Base-by-base conservation (phyloP, 2,797 vertebrate species). In the Ptychobarbus kaznakovi region DNA sequence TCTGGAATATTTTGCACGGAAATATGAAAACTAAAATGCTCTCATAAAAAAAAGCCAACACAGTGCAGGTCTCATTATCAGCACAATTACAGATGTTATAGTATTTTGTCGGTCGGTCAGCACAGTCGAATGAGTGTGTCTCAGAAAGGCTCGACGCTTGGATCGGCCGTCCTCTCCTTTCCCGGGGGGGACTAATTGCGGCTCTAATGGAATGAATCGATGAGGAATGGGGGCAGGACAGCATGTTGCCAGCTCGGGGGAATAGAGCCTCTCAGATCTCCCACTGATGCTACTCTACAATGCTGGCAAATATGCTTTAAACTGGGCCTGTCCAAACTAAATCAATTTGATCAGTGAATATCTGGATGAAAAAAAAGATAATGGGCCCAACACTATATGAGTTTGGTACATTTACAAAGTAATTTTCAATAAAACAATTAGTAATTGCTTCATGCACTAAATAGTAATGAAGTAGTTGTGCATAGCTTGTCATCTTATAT, bases 141-240 rank as follows among this genome's bases (percentile, higher is more conserved):
- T 72, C 49, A 22, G 51, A 69, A 76, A 42, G 82, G 22, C 49
- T 42, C 40, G 63, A 25, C 49, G n/a, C 79, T 42, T 56, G 46
- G 61, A 76, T 83, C 68, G 53, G 61, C 46, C 66, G 51, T 35
- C 28, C 77, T 86, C 74, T 72, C 32, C 65, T 80, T 80, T 88
- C 81, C 87, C 77, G 72, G 81, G 66, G 88, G 88, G 82, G 75
- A 80, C 85, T 89, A 89, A 91, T 77, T 89, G 88, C 81, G 82
- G 88, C 87, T 84, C 85, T 87, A 88, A 87, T 86, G 25, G 86
- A 88, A 87, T 81, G 86, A 90, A 90, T 91, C 91, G 79, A 90
- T 91, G 87, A 87, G 89, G 85, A 91, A 90, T 83, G 87, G 65
- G 86, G 82, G 88, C 86, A 87, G 87, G 84, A 85, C 82, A 77